phyloP scores from a whole-genome alignment of 2,888 invertebrate genomes.

The Tinea trinotella region DNA sequence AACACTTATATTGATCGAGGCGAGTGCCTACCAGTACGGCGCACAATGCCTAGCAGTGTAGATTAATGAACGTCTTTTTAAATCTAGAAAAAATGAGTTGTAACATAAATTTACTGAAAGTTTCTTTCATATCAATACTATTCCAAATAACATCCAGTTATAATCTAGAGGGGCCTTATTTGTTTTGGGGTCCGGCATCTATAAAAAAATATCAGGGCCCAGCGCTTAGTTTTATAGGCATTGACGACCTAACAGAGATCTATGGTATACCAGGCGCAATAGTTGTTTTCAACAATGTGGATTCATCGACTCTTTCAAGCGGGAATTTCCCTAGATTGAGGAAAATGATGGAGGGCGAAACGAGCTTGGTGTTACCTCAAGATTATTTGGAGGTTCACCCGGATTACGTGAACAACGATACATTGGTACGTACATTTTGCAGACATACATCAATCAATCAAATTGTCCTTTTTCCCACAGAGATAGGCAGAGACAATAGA shows the following conservation, averaged over 20 bases:
- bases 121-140: no score
- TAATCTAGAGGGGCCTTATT: conserved; percentile 73
- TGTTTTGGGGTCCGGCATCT: conserved; percentile 72
- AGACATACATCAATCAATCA: no score
- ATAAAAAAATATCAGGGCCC: conserved; percentile 59
- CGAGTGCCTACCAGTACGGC: background rate
- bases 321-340: conserved; percentile 69
- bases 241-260: conserved; percentile 70
- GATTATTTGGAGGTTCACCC: conserved; percentile 72
- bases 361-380: conserved; percentile 69
- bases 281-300: conserved; percentile 74
- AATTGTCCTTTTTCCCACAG: no score
- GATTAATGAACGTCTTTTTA: background rate
- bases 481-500: no score
- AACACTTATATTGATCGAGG: conserved; percentile 19
- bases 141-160: no score
- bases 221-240: conserved; percentile 64
- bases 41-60: background rate
- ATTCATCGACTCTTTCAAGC: conserved; percentile 64
- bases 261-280: conserved; percentile 71
- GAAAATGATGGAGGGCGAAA: conserved; percentile 65
- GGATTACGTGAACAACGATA: conserved; percentile 73
- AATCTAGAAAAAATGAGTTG: background rate
- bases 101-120: no score
- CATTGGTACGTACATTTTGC: conserved; percentile 66